Percentiles rank a stretch among this genome's conserved stretches.
Conservation (phyloP, 2,888 invertebrate genomes). For the Andrena chrysosceles region DNA sequence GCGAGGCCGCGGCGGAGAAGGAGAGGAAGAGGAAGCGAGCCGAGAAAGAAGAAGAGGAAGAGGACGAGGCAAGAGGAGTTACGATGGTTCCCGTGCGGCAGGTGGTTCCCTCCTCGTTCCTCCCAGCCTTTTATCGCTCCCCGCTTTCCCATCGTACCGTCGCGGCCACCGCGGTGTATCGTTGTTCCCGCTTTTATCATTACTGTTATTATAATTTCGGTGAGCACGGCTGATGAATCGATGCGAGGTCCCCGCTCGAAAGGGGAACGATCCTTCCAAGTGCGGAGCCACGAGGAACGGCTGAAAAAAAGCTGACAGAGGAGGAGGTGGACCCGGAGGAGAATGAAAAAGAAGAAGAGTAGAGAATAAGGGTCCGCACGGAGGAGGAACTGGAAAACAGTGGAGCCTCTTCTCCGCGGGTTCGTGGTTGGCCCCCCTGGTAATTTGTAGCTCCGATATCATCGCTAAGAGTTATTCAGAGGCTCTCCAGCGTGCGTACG, state of each 20-base stretch:
- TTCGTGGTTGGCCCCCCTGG: slow-evolving; percentile 74
- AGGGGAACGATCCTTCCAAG: slow-evolving; percentile 13
- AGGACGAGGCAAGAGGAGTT: slow-evolving; percentile 42
- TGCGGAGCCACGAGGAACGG: slow-evolving; percentile 37
- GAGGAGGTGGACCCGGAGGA: slow-evolving; percentile 28
- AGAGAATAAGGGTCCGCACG: slow-evolving; percentile 24
- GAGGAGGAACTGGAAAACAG: slow-evolving; percentile 64
- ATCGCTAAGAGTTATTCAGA: slow-evolving; percentile 77
- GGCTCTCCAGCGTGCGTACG: slow-evolving; percentile 68
- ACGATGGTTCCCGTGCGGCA: slow-evolving; percentile 71
- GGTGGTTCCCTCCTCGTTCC: slow-evolving; percentile 62
- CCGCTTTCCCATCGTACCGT: slow-evolving; percentile 57
- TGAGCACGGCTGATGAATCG: slow-evolving; percentile 76
- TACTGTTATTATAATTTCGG: slow-evolving; percentile 80
- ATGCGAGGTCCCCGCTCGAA: slow-evolving; percentile 56
- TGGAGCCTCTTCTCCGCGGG: slow-evolving; percentile 56
- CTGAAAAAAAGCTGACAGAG: slow-evolving; percentile 13
- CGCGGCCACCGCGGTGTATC: slow-evolving; percentile 46
- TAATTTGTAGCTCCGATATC: slow-evolving; percentile 79
- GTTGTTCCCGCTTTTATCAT: slow-evolving; percentile 74
- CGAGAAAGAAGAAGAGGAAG: slow-evolving; percentile 40
- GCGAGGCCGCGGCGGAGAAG: slow-evolving; percentile 29
- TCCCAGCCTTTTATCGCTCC: slow-evolving; percentile 13
- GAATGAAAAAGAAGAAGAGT: slow-evolving; percentile 20
- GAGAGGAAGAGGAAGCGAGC: slow-evolving; percentile 48